phyloP scores from a whole-genome alignment of 2,113 vertebrate genomes.

The Platichthys flesus region DNA sequence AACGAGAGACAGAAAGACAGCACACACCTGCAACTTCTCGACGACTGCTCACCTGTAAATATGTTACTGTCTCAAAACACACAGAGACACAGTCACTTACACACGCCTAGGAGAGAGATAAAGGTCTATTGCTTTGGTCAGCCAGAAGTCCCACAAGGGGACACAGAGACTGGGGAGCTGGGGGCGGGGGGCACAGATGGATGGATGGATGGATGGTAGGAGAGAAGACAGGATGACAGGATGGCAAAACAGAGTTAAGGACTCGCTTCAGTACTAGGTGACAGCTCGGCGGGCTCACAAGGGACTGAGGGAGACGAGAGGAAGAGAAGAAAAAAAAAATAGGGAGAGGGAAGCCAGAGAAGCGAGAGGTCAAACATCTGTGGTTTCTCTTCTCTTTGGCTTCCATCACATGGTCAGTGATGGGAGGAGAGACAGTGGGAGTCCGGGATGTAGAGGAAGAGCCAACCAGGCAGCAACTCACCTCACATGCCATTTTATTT shows the following conservation, averaged over 20 bases:
- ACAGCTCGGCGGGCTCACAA: conserved; percentile 59
- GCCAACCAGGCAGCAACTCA: conserved; percentile 4
- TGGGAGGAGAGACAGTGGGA: conserved; percentile 33
- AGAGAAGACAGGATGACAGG: conserved; percentile 74
- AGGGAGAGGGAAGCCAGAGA: conserved; percentile 30
- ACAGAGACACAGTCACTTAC: conserved; percentile 32
- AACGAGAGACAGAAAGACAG: conserved; percentile 8
- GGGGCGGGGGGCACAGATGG: conserved; percentile 17
- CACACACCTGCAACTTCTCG: conserved; percentile 46
- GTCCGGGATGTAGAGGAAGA: conserved; percentile 15
- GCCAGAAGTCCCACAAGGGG: conserved; percentile 59
- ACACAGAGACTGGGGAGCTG: conserved; percentile 18
- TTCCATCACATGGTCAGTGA: conserved; percentile 49
- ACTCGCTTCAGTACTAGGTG: conserved; percentile 72
- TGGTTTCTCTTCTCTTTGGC: conserved; percentile 36
- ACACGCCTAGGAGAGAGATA: conserved; percentile 42
- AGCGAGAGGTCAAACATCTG: conserved; percentile 68
- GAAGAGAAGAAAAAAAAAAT: conserved; percentile 20
- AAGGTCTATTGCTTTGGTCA: conserved; percentile 54
- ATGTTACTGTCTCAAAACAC: conserved; percentile 53
- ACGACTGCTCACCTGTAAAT: conserved; percentile 86
- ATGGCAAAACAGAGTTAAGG: conserved; percentile 78
- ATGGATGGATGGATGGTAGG: conserved; percentile 54
- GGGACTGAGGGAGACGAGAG: conserved; percentile 42
- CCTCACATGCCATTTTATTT: not conserved